A percentile compares a stretch with the other conserved stretches of the same genome.
Conservation (phyloP, 2,888 invertebrate genomes). For the Amiota minor region DNA sequence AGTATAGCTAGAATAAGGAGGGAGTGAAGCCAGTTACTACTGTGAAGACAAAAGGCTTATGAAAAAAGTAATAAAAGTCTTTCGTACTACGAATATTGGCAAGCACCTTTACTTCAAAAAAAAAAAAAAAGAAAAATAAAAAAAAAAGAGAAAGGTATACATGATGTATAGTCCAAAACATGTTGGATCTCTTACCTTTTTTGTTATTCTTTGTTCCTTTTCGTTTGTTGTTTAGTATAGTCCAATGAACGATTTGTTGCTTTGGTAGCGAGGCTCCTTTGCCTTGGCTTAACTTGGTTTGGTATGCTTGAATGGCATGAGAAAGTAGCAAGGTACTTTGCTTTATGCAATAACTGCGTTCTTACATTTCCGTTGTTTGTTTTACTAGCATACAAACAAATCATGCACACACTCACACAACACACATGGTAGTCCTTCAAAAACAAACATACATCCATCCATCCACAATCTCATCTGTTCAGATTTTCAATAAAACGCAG, state of each 20-base stretch:
- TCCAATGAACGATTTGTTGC: neutral
- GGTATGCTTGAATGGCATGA: too few relatives aligned
- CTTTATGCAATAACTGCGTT: conserved; percentile 52
- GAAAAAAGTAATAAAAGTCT: conserved; percentile 42
- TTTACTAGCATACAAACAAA: neutral
- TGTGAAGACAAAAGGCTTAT: neutral
- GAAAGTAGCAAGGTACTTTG: conserved; percentile 39
- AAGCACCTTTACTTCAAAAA: neutral
- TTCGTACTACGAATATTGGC: conserved; percentile 40
- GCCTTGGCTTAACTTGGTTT: neutral
- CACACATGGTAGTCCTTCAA: too few relatives aligned
- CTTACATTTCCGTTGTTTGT: conserved; percentile 42
- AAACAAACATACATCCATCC: too few relatives aligned
- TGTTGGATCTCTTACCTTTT: neutral
- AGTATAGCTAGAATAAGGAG: conserved; percentile 39
- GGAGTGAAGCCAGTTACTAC: conserved; percentile 30
- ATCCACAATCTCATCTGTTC: conserved; percentile 21
- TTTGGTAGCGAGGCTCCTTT: conserved; percentile 26
- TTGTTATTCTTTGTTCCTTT: neutral
- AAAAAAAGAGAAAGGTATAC: too few relatives aligned
- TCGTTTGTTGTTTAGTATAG: neutral
- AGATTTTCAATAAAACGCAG: conserved; percentile 45
- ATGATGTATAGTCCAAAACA: too few relatives aligned
- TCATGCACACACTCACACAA: too few relatives aligned
- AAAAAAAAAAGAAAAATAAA: too few relatives aligned